Conservation (phyloP, 2,113 vertebrate species). For the Crotalus helleri region DNA sequence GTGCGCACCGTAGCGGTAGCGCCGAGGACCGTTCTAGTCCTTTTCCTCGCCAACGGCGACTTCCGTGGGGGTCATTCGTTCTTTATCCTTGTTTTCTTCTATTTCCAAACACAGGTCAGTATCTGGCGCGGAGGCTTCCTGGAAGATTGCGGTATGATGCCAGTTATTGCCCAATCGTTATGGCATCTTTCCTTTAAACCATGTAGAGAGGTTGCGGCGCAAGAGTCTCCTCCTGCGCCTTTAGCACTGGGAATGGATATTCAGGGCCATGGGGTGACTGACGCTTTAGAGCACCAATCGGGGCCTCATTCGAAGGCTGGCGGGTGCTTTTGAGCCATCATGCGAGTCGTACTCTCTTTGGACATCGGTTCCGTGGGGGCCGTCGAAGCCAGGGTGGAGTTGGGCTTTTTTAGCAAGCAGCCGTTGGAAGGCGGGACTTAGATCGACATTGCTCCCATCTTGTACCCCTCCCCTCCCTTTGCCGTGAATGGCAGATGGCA, state of each 20-base stretch:
- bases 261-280: background rate
- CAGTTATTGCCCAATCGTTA: background rate
- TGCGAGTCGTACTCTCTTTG: background rate
- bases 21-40: background rate
- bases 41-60: background rate
- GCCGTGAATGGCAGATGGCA: background rate
- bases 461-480: background rate
- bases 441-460: slow-evolving; percentile 8
- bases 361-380: background rate
- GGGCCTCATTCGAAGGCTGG: background rate
- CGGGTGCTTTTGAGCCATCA: slow-evolving; percentile 32
- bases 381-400: background rate
- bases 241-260: background rate
- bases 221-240: background rate
- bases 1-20: background rate
- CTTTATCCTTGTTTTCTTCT: background rate
- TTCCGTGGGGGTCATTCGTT: background rate
- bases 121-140: background rate
- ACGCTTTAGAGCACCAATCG: background rate
- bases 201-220: too few species aligned
- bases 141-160: background rate
- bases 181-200: background rate
- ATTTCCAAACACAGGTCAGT: background rate
- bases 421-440: background rate
- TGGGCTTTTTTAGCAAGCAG: background rate